Percentiles rank a stretch among this genome's conserved stretches.
phyloP scores from a whole-genome alignment of 2,888 invertebrate species.

The Girardia tigrina region DNA sequence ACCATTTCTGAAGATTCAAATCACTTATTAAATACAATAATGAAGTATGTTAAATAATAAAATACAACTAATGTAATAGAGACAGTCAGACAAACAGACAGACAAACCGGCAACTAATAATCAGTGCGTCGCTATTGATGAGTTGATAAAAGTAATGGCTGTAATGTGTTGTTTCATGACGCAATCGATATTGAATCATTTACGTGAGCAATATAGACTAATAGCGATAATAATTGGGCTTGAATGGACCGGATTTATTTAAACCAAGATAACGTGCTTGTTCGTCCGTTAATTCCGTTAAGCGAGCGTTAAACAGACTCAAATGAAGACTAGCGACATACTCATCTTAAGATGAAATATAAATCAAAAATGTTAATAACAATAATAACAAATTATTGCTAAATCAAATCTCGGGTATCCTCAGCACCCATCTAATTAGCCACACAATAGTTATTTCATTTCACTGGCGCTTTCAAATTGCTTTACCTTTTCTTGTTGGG shows the following conservation, averaged over 20 bases:
- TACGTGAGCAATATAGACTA: conserved; percentile 49
- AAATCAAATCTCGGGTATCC: too few species aligned
- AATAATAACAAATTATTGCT: too few species aligned
- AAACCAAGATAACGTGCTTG: conserved; percentile 93
- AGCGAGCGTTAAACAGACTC: conserved; percentile 87
- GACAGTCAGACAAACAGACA: not conserved
- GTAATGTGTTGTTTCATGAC: not conserved
- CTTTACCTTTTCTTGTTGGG: too few species aligned
- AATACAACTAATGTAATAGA: too few species aligned
- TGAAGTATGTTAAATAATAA: too few species aligned
- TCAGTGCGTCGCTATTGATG: not conserved
- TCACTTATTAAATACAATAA: too few species aligned
- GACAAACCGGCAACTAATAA: not conserved
- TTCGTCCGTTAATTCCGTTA: conserved; percentile 84
- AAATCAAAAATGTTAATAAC: not conserved
- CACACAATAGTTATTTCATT: too few species aligned
- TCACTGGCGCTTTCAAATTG: too few species aligned
- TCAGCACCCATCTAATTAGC: too few species aligned
- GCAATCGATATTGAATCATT: not conserved
- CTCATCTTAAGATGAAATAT: conserved; percentile 61
- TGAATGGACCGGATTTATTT: conserved; percentile 92
- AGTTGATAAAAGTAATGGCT: not conserved
- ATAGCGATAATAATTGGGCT: conserved; percentile 90
- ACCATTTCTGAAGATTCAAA: too few species aligned
- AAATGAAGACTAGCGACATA: conserved; percentile 91